These are phyloP conservation scores for Darevskia mixta DNA, from an alignment of 2,797 vertebrate species.

Conservation along the genomic window DNA sequence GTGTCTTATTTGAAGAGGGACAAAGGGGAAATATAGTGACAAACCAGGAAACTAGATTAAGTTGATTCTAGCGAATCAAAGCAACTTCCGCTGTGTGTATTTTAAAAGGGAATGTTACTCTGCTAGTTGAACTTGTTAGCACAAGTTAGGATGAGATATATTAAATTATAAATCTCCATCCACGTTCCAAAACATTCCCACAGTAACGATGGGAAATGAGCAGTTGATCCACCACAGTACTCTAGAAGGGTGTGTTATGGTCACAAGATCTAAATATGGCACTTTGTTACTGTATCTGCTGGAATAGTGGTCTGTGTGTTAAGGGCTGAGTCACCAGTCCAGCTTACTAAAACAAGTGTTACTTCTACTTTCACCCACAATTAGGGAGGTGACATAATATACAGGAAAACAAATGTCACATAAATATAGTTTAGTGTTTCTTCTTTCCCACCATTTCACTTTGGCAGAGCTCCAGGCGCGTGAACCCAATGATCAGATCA, in stretches of 20 bases:
- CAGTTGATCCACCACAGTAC: conserved; percentile 73
- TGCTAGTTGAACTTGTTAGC: too few species aligned
- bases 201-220: conserved; percentile 66
- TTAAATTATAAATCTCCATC: too few species aligned
- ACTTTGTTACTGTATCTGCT: conserved; percentile 64
- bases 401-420: background rate
- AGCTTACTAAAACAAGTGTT: conserved; percentile 67
- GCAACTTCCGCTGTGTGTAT: too few species aligned
- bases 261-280: conserved; percentile 73
- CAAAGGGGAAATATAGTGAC: too few species aligned
- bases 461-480: background rate
- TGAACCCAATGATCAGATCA: background rate
- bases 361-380: conserved; percentile 39
- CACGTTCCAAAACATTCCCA: too few species aligned
- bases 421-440: conserved; percentile 8
- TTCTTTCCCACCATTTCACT: background rate
- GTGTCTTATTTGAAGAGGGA: too few species aligned
- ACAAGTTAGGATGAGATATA: too few species aligned
- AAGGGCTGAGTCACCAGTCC: conserved; percentile 67
- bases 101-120: too few species aligned
- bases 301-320: conserved; percentile 65
- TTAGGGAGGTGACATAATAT: conserved; percentile 1
- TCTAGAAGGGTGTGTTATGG: conserved; percentile 69
- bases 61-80: too few species aligned
- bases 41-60: too few species aligned